Evolutionary conservation across 2,888 invertebrate genomes (phyloP).

Genomic region (Hirtodrosophila confusa): DNA sequence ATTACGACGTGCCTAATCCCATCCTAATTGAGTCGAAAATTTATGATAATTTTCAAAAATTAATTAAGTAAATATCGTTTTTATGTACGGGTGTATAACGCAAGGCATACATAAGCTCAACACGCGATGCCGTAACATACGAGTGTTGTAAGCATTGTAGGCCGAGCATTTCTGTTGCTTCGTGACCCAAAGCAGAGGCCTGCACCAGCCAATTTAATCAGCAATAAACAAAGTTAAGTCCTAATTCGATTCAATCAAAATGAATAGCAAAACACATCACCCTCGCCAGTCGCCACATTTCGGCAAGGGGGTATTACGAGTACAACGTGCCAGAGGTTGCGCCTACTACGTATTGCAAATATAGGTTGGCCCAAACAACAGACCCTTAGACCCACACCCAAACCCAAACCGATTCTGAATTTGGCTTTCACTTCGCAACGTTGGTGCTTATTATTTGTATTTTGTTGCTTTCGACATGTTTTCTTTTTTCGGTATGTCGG

Average conservation of each 20-base stretch:
- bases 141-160: conserved; percentile 4
- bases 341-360: conserved; percentile 48
- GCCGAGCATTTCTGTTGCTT: conserved; percentile 44
- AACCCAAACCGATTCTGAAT: conserved; percentile 33
- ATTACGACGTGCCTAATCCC: too few relatives aligned
- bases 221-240: conserved; percentile 78
- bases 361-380: conserved; percentile 59
- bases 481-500: conserved; percentile 33
- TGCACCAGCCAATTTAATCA: conserved; percentile 74
- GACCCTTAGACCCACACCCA: conserved; percentile 3
- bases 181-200: conserved; percentile 53
- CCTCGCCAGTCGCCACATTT: conserved; percentile 1
- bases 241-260: conserved; percentile 80
- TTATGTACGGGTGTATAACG: background rate
- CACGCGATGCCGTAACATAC: conserved; percentile 51
- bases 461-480: conserved; percentile 44
- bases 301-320: conserved; percentile 5
- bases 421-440: conserved; percentile 62
- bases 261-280: conserved; percentile 64
- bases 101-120: conserved; percentile 11
- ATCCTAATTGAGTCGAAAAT: background rate
- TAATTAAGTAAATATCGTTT: background rate
- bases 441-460: conserved; percentile 38
- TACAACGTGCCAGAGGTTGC: conserved; percentile 7
- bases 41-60: background rate